These are phyloP conservation scores for Acrobasis repandana DNA, from an alignment of 2,888 invertebrate species.

Conservation along the genomic window DNA sequence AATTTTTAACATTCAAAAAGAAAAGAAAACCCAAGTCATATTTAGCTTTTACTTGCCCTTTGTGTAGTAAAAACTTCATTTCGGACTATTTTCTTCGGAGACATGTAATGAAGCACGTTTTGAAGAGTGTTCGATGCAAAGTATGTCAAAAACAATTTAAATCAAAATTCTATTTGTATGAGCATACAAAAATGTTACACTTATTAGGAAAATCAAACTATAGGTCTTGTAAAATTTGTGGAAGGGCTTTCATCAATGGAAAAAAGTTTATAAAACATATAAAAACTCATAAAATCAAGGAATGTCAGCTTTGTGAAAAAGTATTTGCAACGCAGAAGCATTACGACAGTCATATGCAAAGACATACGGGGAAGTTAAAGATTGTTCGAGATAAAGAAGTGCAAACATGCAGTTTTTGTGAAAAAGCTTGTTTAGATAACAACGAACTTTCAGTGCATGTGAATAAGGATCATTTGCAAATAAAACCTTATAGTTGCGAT, in stretches of 20 bases:
- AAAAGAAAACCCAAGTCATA: conserved; percentile 39
- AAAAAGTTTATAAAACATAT: conserved; percentile 49
- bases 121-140: conserved; percentile 48
- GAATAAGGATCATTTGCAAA: conserved; percentile 71
- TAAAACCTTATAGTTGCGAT: conserved; percentile 71
- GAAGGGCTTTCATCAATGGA: conserved; percentile 46
- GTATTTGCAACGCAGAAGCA: conserved; percentile 48
- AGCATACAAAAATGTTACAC: conserved; percentile 64
- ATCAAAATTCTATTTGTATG: conserved; percentile 63
- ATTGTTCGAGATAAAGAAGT: conserved; percentile 36
- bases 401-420: conserved; percentile 70
- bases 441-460: conserved; percentile 68
- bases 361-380: conserved; percentile 55
- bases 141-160: conserved; percentile 49
- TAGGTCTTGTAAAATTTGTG: conserved; percentile 54
- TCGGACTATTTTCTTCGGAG: conserved; percentile 65
- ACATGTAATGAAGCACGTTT: conserved; percentile 59
- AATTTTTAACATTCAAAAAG: conserved; percentile 67
- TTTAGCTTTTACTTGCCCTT: conserved; percentile 54
- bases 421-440: conserved; percentile 55
- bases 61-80: conserved; percentile 67
- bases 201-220: conserved; percentile 40
- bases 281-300: conserved; percentile 47
- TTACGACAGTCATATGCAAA: conserved; percentile 57
- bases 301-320: conserved; percentile 63